These are phyloP conservation scores for Canis aureus DNA, from an alignment of 2,113 vertebrate genomes.

Conservation along the genomic window DNA sequence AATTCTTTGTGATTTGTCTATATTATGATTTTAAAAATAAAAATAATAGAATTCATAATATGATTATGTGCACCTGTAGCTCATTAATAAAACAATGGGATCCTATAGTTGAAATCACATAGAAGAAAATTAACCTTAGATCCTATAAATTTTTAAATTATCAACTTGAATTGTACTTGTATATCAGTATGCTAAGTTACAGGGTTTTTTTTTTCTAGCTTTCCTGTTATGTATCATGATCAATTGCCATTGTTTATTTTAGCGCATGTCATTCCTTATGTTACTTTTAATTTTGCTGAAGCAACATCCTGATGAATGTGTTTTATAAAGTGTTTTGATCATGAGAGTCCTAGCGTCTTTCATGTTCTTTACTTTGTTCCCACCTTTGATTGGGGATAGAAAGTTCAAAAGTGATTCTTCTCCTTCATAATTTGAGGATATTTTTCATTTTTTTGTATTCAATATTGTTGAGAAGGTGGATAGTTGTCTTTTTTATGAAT, in stretches of 20 bases:
- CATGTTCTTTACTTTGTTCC: not conserved
- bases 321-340: not conserved
- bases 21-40: constrained; percentile 31
- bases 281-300: not conserved
- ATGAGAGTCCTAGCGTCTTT: not conserved
- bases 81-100: not conserved
- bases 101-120: not conserved
- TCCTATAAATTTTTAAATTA: not conserved
- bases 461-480: not conserved
- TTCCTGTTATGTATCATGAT: not conserved
- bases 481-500: not conserved
- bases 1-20: not conserved
- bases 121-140: not conserved
- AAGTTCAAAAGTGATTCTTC: not conserved
- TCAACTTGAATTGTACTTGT: not conserved
- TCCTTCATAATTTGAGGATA: not conserved
- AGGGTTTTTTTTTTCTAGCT: not conserved
- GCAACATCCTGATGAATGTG: not conserved
- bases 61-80: not conserved
- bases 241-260: not conserved
- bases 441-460: not conserved
- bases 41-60: not conserved
- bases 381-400: not conserved
- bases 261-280: not conserved
- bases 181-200: not conserved